Evolutionary conservation across 1,140 invertebrate genomes (phyloP).

Genomic region (Parasteatoda tepidariorum): DNA sequence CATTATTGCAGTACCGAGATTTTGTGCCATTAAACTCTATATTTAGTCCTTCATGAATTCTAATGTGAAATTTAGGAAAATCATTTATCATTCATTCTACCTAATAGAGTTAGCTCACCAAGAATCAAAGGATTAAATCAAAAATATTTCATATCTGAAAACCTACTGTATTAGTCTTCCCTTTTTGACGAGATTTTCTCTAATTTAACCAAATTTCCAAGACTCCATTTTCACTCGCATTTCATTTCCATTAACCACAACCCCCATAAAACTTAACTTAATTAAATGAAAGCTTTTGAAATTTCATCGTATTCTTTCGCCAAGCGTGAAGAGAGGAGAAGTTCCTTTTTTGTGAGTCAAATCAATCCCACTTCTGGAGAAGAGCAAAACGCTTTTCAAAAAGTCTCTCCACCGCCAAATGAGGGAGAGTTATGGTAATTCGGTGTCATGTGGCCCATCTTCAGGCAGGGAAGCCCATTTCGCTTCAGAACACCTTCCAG

Average conservation of each 20-base stretch:
- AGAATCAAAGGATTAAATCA: too few species aligned
- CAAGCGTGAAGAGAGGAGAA: neutral
- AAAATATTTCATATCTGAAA: too few species aligned
- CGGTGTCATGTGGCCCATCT: constrained; percentile 35
- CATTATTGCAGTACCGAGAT: too few species aligned
- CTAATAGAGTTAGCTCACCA: too few species aligned
- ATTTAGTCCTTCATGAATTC: too few species aligned
- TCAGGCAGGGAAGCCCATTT: neutral
- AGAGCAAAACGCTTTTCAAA: neutral
- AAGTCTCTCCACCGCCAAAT: neutral
- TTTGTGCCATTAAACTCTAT: too few species aligned
- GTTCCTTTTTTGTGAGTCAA: neutral
- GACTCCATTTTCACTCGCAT: neutral
- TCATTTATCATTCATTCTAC: too few species aligned
- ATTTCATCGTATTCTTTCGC: neutral
- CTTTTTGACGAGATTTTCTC: too few species aligned
- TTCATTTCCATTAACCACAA: neutral
- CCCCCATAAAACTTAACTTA: neutral
- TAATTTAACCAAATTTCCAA: too few species aligned
- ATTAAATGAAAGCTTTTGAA: neutral
- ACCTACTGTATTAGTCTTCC: too few species aligned
- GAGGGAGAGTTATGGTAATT: constrained; percentile 51
- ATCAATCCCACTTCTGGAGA: neutral
- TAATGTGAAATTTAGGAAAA: too few species aligned
- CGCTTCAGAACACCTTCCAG: constrained; percentile 23